A percentile compares a stretch with the other conserved stretches of the same genome.
Evolutionary conservation across 2,113 vertebrate genomes (phyloP).

Genomic region (Daubentonia madagascariensis): DNA sequence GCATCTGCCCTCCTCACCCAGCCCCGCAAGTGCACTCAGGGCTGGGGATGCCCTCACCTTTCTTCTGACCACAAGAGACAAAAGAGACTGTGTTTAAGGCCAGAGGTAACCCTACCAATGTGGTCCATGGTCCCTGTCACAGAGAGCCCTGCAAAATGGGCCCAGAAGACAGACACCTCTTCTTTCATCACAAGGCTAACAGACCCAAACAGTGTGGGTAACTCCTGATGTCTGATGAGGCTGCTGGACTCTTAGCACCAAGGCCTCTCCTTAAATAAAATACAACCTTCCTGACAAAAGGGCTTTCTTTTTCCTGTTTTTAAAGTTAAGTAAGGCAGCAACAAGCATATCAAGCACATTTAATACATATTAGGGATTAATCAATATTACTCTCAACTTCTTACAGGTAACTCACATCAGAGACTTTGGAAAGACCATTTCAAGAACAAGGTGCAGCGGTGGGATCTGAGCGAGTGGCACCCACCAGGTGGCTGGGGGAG

Average conservation of each 20-base stretch:
- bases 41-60: neutral
- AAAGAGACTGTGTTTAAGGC: neutral
- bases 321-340: neutral
- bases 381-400: neutral
- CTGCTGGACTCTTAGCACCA: neutral
- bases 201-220: neutral
- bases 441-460: neutral
- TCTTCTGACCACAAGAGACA: neutral
- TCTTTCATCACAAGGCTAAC: neutral
- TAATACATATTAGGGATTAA: neutral
- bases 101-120: neutral
- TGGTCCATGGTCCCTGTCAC: neutral
- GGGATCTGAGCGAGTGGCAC: neutral
- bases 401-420: neutral
- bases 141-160: neutral
- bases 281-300: neutral
- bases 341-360: neutral
- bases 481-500: neutral
- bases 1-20: neutral
- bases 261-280: neutral
- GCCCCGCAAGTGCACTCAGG: too few species aligned
- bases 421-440: neutral
- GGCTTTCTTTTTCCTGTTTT: neutral
- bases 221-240: neutral
- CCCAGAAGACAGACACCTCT: neutral